Evolutionary conservation across 2,797 vertebrate species (phyloP).

Genomic region (Sebastes vulpes): DNA sequence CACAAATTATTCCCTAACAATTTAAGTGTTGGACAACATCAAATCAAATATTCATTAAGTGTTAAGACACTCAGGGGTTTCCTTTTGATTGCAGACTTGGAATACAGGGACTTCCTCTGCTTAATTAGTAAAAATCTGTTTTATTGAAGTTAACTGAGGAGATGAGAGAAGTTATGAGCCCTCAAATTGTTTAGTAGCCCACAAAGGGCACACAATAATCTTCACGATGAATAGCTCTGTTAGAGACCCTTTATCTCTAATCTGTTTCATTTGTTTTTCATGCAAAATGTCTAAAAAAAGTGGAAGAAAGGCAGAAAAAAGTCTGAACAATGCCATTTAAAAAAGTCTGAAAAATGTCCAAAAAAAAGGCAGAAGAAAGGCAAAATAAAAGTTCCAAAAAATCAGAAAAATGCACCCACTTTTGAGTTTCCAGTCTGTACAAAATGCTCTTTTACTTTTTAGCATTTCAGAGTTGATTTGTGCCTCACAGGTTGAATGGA

Average conservation of each 20-base stretch:
- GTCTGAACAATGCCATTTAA: no score
- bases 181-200: not conserved
- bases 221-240: slow-evolving; percentile 6
- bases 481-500: slow-evolving; percentile 1
- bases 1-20: not conserved
- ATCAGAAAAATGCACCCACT: no score
- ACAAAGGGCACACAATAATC: not conserved
- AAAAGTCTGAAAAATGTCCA: no score
- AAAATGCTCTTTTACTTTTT: not conserved
- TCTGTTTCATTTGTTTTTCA: slow-evolving; percentile 38
- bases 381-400: no score
- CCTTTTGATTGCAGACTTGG: not conserved
- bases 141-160: not conserved
- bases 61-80: not conserved
- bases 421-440: not conserved
- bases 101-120: not conserved
- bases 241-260: not conserved
- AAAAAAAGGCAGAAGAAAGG: no score
- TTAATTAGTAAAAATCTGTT: not conserved
- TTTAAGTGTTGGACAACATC: not conserved
- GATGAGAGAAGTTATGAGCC: not conserved
- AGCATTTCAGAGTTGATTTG: not conserved
- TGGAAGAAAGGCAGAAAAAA: no score
- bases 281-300: not conserved
- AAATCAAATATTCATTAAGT: not conserved